These are phyloP conservation scores for Pelagia noctiluca DNA, from an alignment of 30 jellyfish, hydroid and myxozoan genomes.

Conservation along the genomic window DNA sequence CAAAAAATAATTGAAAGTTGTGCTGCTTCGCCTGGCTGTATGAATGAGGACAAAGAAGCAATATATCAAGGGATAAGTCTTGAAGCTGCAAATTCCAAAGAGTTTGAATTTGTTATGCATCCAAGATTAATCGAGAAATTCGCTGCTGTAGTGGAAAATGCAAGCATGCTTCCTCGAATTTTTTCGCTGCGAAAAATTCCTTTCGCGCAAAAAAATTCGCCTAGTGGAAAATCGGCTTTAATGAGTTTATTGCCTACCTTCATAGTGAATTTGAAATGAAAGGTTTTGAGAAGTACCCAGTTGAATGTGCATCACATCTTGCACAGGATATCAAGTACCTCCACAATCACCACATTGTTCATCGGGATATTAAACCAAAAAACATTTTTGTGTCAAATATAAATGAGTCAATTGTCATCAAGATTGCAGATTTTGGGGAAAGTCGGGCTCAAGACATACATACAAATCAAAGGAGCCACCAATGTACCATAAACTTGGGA, in stretches of 20 bases:
- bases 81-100: no score
- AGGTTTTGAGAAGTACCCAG: constrained; percentile 31
- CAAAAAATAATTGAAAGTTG: no score
- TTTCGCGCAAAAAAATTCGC: constrained; percentile 7
- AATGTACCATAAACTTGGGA: constrained; percentile 12
- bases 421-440: constrained; percentile 40
- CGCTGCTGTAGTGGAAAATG: background rate
- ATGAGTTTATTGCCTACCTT: constrained; percentile 30
- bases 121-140: no score
- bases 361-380: constrained; percentile 31
- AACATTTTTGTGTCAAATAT: constrained; percentile 19
- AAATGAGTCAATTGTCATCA: constrained; percentile 25
- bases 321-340: constrained; percentile 32
- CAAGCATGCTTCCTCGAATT: no score
- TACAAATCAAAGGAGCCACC: constrained; percentile 8
- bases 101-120: no score
- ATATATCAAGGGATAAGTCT: no score
- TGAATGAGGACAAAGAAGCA: no score
- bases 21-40: no score
- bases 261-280: constrained; percentile 25
- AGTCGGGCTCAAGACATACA: constrained; percentile 35
- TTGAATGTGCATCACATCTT: constrained; percentile 36
- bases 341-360: constrained; percentile 11
- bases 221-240: background rate
- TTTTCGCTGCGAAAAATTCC: constrained; percentile 11